A percentile compares a stretch with the other conserved stretches of the same genome.
These are phyloP conservation scores for Epiblema foenella DNA, from an alignment of 2,888 invertebrate genomes.

Conservation along the genomic window DNA sequence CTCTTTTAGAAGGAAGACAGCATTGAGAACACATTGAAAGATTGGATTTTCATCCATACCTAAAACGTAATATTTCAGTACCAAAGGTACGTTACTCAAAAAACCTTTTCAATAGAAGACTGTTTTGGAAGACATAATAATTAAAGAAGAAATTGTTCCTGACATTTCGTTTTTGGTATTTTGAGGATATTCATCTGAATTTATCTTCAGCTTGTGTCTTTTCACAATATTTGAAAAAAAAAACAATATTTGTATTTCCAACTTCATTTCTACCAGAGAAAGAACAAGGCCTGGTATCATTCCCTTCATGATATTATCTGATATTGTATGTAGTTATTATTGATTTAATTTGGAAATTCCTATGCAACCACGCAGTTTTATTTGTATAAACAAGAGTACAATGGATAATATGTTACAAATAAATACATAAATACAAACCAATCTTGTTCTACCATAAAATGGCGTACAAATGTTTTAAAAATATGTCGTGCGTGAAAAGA, in stretches of 20 bases:
- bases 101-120: background rate
- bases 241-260: background rate
- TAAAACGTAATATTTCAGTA: background rate
- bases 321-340: background rate
- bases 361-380: no score
- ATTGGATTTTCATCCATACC: background rate
- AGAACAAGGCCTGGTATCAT: background rate
- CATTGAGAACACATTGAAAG: no score
- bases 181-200: no score
- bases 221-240: background rate
- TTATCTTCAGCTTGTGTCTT: background rate
- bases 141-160: constrained; percentile 2
- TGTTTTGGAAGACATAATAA: background rate
- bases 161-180: background rate
- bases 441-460: no score
- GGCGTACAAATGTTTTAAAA: no score
- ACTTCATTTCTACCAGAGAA: background rate
- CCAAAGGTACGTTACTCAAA: background rate
- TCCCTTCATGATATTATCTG: background rate
- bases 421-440: no score
- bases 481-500: no score
- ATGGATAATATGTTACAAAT: no score
- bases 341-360: background rate
- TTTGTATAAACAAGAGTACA: no score
- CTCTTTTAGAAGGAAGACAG: background rate